Evolutionary conservation across 1,140 invertebrate species (phyloP).

Genomic region (Trachelipus rathkii): DNA sequence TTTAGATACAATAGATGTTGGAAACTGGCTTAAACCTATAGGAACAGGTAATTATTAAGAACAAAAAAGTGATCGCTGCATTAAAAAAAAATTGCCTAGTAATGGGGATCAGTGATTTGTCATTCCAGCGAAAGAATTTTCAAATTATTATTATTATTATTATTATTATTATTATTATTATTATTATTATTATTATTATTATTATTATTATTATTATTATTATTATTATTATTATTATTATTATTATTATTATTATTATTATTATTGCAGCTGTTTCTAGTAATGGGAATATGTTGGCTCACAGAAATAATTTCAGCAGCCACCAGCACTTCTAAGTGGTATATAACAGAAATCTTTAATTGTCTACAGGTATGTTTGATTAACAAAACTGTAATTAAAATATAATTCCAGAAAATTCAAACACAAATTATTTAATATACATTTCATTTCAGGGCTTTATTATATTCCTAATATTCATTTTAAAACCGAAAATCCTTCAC

Average conservation of each 20-base stretch:
- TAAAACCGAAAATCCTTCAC: conserved; percentile 44
- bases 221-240: background rate
- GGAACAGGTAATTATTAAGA: too few species aligned
- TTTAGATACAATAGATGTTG: background rate
- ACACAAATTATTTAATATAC: too few species aligned
- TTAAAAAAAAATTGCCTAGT: too few species aligned
- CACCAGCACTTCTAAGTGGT: conserved; percentile 37
- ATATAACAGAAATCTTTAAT: conserved; percentile 45
- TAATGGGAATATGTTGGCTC: conserved; percentile 46
- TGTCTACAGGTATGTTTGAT: conserved; percentile 37
- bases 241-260: conserved; percentile 12
- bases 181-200: background rate
- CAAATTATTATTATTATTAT: too few species aligned
- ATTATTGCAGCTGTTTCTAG: conserved; percentile 39
- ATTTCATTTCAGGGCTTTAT: conserved; percentile 40
- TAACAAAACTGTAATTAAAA: too few species aligned
- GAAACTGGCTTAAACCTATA: background rate
- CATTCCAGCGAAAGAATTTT: too few species aligned
- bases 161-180: background rate
- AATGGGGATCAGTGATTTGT: too few species aligned
- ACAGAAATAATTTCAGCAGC: conserved; percentile 43
- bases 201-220: background rate
- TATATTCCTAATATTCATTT: conserved; percentile 45
- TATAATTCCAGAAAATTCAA: too few species aligned
- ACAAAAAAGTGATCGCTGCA: too few species aligned